Conservation (phyloP, 2,888 invertebrate species). For the Chymomyza amoena region DNA sequence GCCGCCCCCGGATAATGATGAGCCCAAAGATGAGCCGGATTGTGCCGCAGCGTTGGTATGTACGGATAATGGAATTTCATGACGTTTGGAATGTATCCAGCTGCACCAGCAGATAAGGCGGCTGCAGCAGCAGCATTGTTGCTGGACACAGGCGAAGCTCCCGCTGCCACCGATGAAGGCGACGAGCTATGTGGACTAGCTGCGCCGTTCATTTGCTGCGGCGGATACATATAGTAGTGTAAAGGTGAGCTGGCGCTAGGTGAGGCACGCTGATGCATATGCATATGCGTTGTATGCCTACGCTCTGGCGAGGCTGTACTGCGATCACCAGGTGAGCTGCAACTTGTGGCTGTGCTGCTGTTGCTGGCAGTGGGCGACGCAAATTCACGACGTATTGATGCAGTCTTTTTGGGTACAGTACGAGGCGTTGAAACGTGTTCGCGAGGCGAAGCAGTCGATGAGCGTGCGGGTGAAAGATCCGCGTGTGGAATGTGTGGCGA, state of each 20-base stretch:
- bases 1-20: constrained; percentile 79
- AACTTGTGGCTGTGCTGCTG: constrained; percentile 58
- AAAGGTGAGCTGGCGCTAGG: constrained; percentile 62
- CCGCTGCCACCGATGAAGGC: constrained; percentile 45
- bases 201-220: constrained; percentile 73
- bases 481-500: constrained; percentile 66
- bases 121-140: constrained; percentile 62
- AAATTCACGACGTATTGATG: constrained; percentile 79
- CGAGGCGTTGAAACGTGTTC: constrained; percentile 72
- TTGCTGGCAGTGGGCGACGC: constrained; percentile 77
- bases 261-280: constrained; percentile 68
- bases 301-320: constrained; percentile 68
- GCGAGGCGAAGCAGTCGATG: constrained; percentile 70
- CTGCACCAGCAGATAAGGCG: constrained; percentile 74
- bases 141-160: constrained; percentile 41
- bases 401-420: constrained; percentile 79
- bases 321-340: constrained; percentile 68
- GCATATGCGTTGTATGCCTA: constrained; percentile 41
- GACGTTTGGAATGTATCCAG: constrained; percentile 76
- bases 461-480: constrained; percentile 70
- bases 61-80: constrained; percentile 74
- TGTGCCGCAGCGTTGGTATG: constrained; percentile 78
- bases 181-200: constrained; percentile 65
- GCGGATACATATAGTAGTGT: constrained; percentile 77
- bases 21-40: constrained; percentile 80